Percentiles rank a stretch among this genome's conserved stretches.
phyloP scores from a whole-genome alignment of 2,113 vertebrate species.

The Forbesichthys agassizii region DNA sequence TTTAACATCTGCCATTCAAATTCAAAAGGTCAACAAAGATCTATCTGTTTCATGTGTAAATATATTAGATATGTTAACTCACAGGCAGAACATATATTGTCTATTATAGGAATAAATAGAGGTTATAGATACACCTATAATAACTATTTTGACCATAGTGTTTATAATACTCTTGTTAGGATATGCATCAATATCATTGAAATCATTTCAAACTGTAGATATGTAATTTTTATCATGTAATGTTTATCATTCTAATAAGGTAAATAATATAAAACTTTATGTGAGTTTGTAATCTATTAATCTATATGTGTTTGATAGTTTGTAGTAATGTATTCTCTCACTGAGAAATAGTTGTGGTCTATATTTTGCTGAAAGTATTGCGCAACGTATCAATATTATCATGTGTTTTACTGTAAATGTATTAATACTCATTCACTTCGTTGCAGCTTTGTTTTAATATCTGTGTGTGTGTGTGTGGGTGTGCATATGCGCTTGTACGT shows the following conservation, averaged over 20 bases:
- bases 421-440: conserved; percentile 42
- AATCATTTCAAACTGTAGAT: conserved; percentile 66
- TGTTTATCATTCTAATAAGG: conserved; percentile 61
- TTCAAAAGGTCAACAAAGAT: too few relatives aligned
- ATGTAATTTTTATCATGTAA: conserved; percentile 70
- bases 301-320: conserved; percentile 64
- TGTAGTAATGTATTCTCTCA: conserved; percentile 40
- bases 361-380: conserved; percentile 55
- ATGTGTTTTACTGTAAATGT: conserved; percentile 52
- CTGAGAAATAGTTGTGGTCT: conserved; percentile 51
- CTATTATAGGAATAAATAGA: conserved; percentile 8
- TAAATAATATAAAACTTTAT: conserved; percentile 46
- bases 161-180: conserved; percentile 34
- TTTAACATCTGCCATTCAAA: too few relatives aligned
- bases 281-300: conserved; percentile 54
- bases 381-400: conserved; percentile 27
- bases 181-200: conserved; percentile 16
- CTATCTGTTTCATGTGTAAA: too few relatives aligned
- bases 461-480: conserved; percentile 8
- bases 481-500: conserved; percentile 16
- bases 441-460: conserved; percentile 11
- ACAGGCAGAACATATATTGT: neutral
- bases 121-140: neutral
- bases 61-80: too few relatives aligned
- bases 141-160: conserved; percentile 29